Evolutionary conservation across 1,140 invertebrate genomes (phyloP).

Genomic region (Chrysoperla carnea): DNA sequence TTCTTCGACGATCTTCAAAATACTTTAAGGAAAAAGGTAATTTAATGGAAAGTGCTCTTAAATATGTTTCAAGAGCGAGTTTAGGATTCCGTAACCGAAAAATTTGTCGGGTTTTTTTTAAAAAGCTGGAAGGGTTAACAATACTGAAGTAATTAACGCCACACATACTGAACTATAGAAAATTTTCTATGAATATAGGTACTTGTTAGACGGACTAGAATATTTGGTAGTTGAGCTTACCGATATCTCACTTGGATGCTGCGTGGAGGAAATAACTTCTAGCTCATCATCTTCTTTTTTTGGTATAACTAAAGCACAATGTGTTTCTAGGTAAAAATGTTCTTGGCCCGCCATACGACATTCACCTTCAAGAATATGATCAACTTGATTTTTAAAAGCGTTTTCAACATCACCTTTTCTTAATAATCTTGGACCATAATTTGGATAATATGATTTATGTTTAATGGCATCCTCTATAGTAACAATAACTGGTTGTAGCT

Average conservation of each 20-base stretch:
- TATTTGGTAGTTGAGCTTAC: constrained; percentile 16
- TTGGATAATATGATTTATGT: constrained; percentile 45
- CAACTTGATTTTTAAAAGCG: constrained; percentile 38
- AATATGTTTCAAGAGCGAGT: no score
- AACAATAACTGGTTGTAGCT: constrained; percentile 54
- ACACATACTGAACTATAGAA: no score
- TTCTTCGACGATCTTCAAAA: no score
- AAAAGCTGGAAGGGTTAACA: no score
- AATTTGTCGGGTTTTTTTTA: no score
- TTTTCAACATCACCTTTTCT: constrained; percentile 46
- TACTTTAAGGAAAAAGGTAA: no score
- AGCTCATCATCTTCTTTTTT: constrained; percentile 68
- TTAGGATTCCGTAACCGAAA: no score
- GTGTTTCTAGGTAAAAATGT: constrained; percentile 92
- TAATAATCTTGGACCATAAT: constrained; percentile 26
- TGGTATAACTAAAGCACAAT: constrained; percentile 56
- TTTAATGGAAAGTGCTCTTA: no score
- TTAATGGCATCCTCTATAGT: constrained; percentile 74
- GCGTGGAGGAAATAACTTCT: constrained; percentile 67
- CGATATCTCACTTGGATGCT: constrained; percentile 60
- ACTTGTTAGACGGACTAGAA: no score
- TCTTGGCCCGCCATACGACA: constrained; percentile 80
- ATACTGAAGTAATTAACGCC: no score
- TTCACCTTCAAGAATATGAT: constrained; percentile 50
- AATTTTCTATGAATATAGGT: no score